Conservation (phyloP, 1,140 invertebrate species). For the Leptestheria dahalacensis region DNA sequence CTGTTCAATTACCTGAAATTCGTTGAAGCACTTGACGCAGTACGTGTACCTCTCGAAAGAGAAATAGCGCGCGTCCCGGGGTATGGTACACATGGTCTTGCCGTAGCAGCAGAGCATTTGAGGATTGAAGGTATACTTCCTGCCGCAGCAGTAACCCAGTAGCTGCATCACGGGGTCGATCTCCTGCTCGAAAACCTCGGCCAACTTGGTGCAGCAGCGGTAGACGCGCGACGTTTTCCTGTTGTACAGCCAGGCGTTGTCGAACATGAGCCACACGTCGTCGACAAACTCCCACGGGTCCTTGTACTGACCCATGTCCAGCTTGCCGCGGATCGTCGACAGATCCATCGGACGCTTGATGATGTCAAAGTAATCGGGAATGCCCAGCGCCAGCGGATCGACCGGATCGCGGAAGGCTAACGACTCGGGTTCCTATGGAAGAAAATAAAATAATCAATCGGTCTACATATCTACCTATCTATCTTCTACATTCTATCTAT, state of each 20-base stretch:
- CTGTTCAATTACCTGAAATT: conserved; percentile 58
- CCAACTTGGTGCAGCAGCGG: conserved; percentile 92
- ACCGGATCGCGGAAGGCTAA: conserved; percentile 92
- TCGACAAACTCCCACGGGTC: conserved; percentile 99
- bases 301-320: conserved; percentile 84
- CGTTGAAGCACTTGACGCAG: conserved; percentile 99
- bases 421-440: conserved; percentile 81
- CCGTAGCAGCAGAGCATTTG: conserved; percentile 98
- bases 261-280: conserved; percentile 99
- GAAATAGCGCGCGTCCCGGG: conserved; percentile 94
- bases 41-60: conserved; percentile 98
- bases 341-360: conserved; percentile 97
- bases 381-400: conserved; percentile 68
- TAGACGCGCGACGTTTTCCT: conserved; percentile 95
- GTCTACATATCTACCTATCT: no score
- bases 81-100: conserved; percentile 95
- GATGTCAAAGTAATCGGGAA: conserved; percentile 97
- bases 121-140: conserved; percentile 97
- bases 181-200: conserved; percentile 93
- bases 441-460: background rate
- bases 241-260: conserved; percentile 99
- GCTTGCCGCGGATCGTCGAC: conserved; percentile 84
- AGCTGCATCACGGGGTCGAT: conserved; percentile 98
- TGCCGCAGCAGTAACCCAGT: conserved; percentile 95
- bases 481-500: no score